Percentiles rank a stretch among this genome's conserved stretches.
Evolutionary conservation across 2,113 vertebrate genomes (phyloP).

Genomic region (Crotalus horridus): DNA sequence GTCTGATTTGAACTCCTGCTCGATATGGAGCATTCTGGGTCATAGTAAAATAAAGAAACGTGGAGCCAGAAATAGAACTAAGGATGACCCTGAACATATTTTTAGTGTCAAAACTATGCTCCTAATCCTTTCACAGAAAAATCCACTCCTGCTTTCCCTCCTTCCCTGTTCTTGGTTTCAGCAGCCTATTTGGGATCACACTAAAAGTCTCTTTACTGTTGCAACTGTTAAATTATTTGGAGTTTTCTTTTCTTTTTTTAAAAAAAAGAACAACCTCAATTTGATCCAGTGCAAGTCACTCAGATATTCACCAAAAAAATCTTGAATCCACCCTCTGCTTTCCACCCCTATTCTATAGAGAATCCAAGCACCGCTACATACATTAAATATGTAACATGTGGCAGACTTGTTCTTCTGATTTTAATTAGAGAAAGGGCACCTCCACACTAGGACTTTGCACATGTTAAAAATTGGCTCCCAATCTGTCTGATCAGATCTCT

Average conservation of each 20-base stretch:
- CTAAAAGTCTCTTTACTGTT: not conserved
- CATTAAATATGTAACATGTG: not conserved
- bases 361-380: not conserved
- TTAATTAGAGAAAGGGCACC: not conserved
- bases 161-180: not conserved
- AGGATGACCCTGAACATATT: not conserved
- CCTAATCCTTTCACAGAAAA: not conserved
- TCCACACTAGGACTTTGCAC: not conserved
- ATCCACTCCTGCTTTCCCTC: not conserved
- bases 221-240: not conserved
- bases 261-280: not conserved
- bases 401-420: not conserved
- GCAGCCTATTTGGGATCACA: not conserved
- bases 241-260: not conserved
- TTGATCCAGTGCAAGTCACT: not conserved
- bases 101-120: not conserved
- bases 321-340: not conserved
- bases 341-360: not conserved
- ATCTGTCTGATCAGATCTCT: not conserved
- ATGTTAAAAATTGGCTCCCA: not conserved
- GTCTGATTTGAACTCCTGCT: not conserved
- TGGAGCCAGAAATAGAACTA: not conserved
- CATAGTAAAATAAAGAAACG: not conserved
- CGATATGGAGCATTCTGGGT: not conserved
- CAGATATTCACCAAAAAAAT: not conserved